Conservation (phyloP, 2,797 vertebrate species). For the Chloroceryle amazona region DNA sequence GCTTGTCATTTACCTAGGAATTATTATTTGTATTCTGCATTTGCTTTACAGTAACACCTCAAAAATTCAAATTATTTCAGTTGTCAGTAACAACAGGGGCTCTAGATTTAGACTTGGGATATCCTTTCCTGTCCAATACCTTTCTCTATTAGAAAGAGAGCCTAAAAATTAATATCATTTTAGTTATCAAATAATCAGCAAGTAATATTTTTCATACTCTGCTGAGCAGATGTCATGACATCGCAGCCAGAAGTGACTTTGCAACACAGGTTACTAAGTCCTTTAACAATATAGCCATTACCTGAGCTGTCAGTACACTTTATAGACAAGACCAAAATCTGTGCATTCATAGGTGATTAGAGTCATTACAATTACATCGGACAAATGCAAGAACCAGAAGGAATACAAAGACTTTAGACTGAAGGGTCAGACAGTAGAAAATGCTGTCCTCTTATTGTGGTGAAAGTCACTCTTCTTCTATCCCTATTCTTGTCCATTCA, state of each 20-base stretch:
- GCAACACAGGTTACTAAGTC: neutral
- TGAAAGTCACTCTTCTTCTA: neutral
- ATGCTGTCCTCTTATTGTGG: neutral
- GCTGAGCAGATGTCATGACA: neutral
- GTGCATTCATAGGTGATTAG: neutral
- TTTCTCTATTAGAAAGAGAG: neutral
- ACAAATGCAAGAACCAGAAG: neutral
- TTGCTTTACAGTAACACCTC: neutral
- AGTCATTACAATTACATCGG: neutral
- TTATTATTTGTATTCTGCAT: neutral
- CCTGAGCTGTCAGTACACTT: neutral
- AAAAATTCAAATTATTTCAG: neutral
- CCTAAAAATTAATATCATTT: neutral
- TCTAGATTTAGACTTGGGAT: neutral
- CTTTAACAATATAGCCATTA: neutral
- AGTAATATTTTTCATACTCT: neutral
- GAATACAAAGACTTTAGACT: neutral
- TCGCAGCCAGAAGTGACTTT: neutral
- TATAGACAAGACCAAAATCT: neutral
- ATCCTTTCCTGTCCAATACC: neutral
- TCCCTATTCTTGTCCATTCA: neutral
- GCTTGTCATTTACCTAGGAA: neutral
- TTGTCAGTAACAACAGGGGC: neutral
- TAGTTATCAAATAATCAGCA: neutral
- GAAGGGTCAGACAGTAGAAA: neutral